Conservation (phyloP, 2,797 vertebrate genomes). For the Acanthis flammea region DNA sequence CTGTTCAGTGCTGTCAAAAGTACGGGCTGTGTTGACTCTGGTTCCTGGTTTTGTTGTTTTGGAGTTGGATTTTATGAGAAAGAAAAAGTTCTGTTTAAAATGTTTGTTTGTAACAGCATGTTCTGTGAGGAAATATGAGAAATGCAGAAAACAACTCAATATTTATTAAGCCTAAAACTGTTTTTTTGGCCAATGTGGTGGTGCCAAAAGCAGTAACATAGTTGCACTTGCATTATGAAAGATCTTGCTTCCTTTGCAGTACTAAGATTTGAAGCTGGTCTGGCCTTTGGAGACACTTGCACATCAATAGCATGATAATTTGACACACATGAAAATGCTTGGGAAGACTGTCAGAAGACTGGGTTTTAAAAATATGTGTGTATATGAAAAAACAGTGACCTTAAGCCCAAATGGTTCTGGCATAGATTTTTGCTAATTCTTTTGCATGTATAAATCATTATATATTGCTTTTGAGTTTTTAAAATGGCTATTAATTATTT, state of each 20-base stretch:
- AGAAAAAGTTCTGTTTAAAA: neutral
- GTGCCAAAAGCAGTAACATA: neutral
- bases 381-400: neutral
- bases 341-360: neutral
- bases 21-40: neutral
- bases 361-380: neutral
- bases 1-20: neutral
- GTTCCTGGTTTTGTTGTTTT: neutral
- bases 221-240: neutral
- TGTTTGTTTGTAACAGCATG: neutral
- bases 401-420: neutral
- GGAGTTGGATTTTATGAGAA: neutral
- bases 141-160: neutral
- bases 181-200: neutral
- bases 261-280: neutral
- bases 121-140: neutral
- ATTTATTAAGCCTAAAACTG: neutral
- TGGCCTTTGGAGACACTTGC: neutral
- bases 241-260: neutral
- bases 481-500: neutral
- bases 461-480: neutral
- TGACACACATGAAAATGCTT: neutral
- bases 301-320: neutral
- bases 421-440: neutral
- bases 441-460: neutral